phyloP scores from a whole-genome alignment of 2,888 invertebrate genomes.

The Andrena camellia region DNA sequence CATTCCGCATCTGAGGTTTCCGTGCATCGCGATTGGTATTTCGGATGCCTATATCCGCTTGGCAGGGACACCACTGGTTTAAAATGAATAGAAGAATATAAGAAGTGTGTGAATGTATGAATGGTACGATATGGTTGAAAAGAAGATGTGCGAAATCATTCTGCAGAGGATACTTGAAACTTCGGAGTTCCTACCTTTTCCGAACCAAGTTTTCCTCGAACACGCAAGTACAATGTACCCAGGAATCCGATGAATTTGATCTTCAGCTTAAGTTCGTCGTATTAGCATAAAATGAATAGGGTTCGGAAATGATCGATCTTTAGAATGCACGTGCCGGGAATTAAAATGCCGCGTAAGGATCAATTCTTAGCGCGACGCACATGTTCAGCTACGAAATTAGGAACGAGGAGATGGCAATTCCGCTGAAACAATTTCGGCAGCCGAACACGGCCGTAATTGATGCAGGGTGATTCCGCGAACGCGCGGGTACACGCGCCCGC shows the following conservation, averaged over 20 bases:
- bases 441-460: constrained; percentile 6
- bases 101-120: no score
- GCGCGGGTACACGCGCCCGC: neutral
- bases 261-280: neutral
- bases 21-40: no score
- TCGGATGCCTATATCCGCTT: no score
- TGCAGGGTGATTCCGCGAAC: neutral
- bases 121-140: no score
- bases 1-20: neutral
- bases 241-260: neutral
- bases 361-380: neutral
- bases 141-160: no score
- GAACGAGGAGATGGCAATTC: neutral
- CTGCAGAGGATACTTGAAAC: neutral
- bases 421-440: constrained; percentile 26
- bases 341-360: neutral
- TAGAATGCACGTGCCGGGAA: neutral
- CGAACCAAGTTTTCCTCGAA: neutral
- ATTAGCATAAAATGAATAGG: no score
- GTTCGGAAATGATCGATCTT: neutral
- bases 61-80: no score
- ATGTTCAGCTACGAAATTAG: neutral
- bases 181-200: neutral
- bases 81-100: no score
- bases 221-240: neutral